Base-by-base conservation (phyloP, 2,113 vertebrate species). In the Nyctibius bracteatus region DNA sequence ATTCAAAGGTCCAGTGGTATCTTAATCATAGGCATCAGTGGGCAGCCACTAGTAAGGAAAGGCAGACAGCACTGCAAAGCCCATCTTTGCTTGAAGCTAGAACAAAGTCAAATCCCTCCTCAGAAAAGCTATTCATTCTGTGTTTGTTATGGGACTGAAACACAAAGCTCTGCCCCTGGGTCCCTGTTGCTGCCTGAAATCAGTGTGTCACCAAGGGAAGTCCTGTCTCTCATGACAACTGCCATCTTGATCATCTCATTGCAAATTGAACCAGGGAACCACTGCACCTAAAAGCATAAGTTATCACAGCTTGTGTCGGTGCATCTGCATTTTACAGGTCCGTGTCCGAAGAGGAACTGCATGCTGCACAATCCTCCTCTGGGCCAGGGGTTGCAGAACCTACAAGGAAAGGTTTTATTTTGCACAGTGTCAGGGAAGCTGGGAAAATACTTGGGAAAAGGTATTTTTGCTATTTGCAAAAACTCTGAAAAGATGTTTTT, bases 301-400 rank as follows among this genome's bases (percentile, higher is more conserved):
- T 83, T 68, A 37, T 47, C 58, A 62, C 74, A 80, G 44, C 44
- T 80, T 49, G 37, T 82, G 70, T 27, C 43, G 37, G 41, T 0
- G 0, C 52, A 58, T 70, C 74, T 58, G 28, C 31, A 54, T 20
- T 0, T 0, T 13, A 10, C 24, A 75, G 43, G 6, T 79, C 66
- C 0, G 0, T 35, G 55, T 51, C 55, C 2, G 0, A 51, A 55
- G 80, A 88, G 51, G 12, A 91, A 21, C 22, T 41, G 12, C 0
- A 0, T 61, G 31, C 22, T 93, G 13, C 33, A 0, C n/a, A 68
- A 80, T 49, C 30, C 47, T 27, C 10, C 27, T 72, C 54, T 58
- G 49, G 88, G 46, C 23, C 67, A 70, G 12, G 15, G 28, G 12
- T 4, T 86, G 67, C 41, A 62, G 46, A 66, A 62, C 30, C n/a